Evolutionary conservation across 2,113 vertebrate genomes (phyloP).

Genomic region (Colius striatus): DNA sequence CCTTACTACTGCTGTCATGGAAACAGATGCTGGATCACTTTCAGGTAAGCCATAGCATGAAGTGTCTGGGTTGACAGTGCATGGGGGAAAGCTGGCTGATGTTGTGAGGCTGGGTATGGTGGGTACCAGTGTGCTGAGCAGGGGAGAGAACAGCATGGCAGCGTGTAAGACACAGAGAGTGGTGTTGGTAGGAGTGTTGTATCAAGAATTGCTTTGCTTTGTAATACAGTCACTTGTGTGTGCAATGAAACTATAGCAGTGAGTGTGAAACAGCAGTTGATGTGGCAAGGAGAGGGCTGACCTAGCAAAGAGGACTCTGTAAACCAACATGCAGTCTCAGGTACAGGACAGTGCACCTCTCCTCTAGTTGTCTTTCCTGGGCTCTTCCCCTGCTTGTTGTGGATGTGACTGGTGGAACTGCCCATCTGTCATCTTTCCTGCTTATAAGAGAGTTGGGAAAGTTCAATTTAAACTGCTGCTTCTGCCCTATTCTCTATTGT

Average conservation of each 20-base stretch:
- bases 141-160: not conserved
- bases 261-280: not conserved
- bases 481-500: not conserved
- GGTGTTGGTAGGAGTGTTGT: not conserved
- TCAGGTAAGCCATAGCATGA: conserved; percentile 80
- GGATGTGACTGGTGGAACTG: not conserved
- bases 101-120: not conserved
- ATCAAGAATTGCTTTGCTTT: not conserved
- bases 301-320: not conserved
- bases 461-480: not conserved
- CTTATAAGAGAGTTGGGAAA: not conserved
- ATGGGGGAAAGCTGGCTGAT: not conserved
- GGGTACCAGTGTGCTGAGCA: not conserved
- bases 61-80: not conserved
- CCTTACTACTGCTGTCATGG: conserved; percentile 93
- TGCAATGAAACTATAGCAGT: not conserved
- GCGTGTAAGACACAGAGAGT: accelerated
- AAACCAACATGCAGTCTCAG: not conserved
- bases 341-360: not conserved
- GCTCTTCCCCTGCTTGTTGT: not conserved
- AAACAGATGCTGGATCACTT: conserved; percentile 99
- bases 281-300: not conserved
- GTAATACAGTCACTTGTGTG: not conserved
- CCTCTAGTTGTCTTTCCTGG: not conserved
- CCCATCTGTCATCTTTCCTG: not conserved